Evolutionary conservation across 2,888 invertebrate genomes (phyloP).

Genomic region (Philaethria dido): DNA sequence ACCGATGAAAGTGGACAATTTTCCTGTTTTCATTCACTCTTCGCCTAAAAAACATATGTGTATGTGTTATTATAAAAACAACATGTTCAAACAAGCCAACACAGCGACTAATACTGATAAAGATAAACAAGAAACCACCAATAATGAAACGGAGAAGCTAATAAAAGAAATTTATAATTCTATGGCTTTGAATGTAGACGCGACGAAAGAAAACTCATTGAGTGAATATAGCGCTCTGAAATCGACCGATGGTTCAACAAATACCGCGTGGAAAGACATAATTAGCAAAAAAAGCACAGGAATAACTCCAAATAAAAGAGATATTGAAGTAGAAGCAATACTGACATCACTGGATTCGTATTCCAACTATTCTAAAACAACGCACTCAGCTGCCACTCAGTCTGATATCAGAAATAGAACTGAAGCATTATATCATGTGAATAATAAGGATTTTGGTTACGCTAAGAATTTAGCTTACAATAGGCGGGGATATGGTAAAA

Average conservation of each 20-base stretch:
- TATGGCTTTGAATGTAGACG: slow-evolving; percentile 59
- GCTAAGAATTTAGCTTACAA: slow-evolving; percentile 10
- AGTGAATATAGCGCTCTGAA: slow-evolving; percentile 52
- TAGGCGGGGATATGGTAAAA: slow-evolving; percentile 23
- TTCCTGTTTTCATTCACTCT: slow-evolving; percentile 62
- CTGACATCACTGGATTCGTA: slow-evolving; percentile 32
- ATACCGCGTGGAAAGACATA: slow-evolving; percentile 21
- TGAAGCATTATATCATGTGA: slow-evolving; percentile 2
- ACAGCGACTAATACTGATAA: slow-evolving; percentile 63
- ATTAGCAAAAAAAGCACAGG: slow-evolving; percentile 21
- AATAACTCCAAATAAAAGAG: slow-evolving; percentile 25
- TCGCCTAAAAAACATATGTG: slow-evolving; percentile 56
- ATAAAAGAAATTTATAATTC: slow-evolving; percentile 77
- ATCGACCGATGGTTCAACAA: slow-evolving; percentile 35
- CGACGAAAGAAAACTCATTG: slow-evolving; percentile 55
- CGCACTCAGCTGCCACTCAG: slow-evolving; percentile 32
- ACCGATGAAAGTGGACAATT: slow-evolving; percentile 59
- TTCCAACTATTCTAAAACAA: slow-evolving; percentile 30
- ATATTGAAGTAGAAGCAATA: slow-evolving; percentile 40
- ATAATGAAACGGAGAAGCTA: slow-evolving; percentile 66
- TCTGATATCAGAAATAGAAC: slow-evolving; percentile 27
- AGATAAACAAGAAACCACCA: slow-evolving; percentile 45
- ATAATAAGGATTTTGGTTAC: slow-evolving; percentile 14
- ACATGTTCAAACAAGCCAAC: slow-evolving; percentile 46
- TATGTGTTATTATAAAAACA: slow-evolving; percentile 54